Base-by-base conservation (phyloP, 1,140 invertebrate genomes). In the Ceratoteleas bidentatus region DNA sequence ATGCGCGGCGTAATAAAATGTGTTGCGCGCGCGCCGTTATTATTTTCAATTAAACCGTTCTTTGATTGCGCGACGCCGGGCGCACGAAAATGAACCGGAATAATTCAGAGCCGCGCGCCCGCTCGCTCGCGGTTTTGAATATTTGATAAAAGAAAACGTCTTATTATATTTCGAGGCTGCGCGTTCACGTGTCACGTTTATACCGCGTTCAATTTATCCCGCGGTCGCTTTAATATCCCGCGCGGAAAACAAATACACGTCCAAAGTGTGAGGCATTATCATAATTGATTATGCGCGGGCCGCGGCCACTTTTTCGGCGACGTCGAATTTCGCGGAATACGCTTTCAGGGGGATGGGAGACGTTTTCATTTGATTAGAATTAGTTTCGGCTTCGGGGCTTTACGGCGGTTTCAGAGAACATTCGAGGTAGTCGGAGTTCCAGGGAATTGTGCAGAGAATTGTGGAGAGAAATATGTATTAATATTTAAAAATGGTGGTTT, bases 141-240 rank as follows among this genome's bases (percentile, higher is more conserved):
- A 66, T 79, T 79, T 72, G 68, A 72, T 72, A 66, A 70, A 66
- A 66, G 68, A 66, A 79, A 57, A 65, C 52, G 76, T 79, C 76
- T 66, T 66, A 66, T 66, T 72, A 72, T 33, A 50, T 72, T 78
- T 58, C 6, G 72, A 4, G 34, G 34, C 36, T 3, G 8, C 61
- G 58, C 58, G 34, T 32, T 69, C 57, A 6, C 60, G 43, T 50
- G 60, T 57, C 65, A 64, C 69, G 62, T 80, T 60, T 69, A 69
- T 58, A 49, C 40, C 36, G 13, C 76, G 62, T 73, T 52, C 60
- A 69, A 69, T 77, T 79, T 72, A 79, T 79, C 40, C 66, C 13
- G 34, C 73, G 64, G 13, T 7, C 11, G 45, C 10, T 68, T 68
- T 76, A 66, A 61, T 68, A 68, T 54, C 5, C 57, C 7, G n/a